Evolutionary conservation across 2,113 vertebrate genomes (phyloP).

Genomic region (Eulacestoma nigropectus): DNA sequence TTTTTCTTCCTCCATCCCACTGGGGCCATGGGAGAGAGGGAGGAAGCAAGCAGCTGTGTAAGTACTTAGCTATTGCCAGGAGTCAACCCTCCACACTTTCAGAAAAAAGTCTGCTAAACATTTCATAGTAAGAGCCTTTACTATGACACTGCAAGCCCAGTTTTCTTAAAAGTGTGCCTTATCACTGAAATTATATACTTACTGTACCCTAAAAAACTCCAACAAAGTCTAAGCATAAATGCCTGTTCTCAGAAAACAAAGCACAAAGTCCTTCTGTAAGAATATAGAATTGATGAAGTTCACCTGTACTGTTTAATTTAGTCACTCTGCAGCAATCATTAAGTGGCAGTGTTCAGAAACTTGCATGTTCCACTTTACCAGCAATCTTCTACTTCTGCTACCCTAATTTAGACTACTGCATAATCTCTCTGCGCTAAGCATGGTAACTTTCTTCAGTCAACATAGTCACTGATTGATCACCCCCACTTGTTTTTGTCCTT

Average conservation of each 20-base stretch:
- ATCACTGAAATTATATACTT: not conserved
- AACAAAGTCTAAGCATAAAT: not conserved
- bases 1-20: not conserved
- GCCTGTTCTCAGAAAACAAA: not conserved
- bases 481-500: not conserved
- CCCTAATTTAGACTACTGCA: not conserved
- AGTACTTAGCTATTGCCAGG: not conserved
- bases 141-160: not conserved
- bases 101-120: not conserved
- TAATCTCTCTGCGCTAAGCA: not conserved
- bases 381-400: not conserved
- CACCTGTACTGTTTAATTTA: not conserved
- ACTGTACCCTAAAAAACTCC: not conserved
- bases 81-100: not conserved
- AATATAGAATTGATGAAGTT: not conserved
- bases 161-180: not conserved
- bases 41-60: not conserved
- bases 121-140: not conserved
- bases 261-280: not conserved
- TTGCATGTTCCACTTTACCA: not conserved
- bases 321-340: not conserved
- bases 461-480: not conserved
- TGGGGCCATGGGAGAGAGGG: not conserved
- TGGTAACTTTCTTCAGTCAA: not conserved
- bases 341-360: not conserved